phyloP scores from a whole-genome alignment of 2,113 vertebrate genomes.

The Leucopternis melanops region DNA sequence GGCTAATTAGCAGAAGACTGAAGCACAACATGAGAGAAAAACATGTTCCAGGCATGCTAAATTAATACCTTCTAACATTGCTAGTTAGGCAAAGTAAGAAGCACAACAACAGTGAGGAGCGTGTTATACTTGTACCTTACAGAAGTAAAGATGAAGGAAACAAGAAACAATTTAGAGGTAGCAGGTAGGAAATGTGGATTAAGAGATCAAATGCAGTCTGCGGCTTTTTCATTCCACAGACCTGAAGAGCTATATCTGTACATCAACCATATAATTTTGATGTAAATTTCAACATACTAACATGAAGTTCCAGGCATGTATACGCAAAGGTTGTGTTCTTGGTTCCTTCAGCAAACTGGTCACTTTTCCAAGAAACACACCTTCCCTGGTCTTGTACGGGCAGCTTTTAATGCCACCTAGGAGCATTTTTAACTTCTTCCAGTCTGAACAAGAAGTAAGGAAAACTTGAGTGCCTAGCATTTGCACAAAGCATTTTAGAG shows the following conservation, averaged over 20 bases:
- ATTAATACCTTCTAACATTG: background rate
- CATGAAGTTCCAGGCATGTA: background rate
- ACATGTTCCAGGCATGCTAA: background rate
- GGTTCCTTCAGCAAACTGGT: background rate
- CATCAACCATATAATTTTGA: background rate
- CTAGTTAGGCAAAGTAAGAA: background rate
- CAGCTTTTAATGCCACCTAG: background rate
- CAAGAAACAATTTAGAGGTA: background rate
- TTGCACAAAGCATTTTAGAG: background rate
- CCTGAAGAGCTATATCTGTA: background rate
- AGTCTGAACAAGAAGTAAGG: background rate
- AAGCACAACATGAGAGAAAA: constrained; percentile 15
- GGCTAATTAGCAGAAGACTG: constrained; percentile 12
- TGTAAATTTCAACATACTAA: background rate
- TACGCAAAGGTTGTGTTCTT: background rate
- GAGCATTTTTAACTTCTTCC: background rate
- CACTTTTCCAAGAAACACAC: background rate
- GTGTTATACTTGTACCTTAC: background rate
- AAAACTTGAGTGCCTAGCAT: background rate
- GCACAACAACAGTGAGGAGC: background rate
- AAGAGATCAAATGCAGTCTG: background rate
- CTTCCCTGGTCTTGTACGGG: background rate
- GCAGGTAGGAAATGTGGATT: background rate
- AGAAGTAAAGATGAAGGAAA: background rate
- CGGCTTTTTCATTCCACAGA: background rate